phyloP scores from a whole-genome alignment of 2,797 vertebrate species.

The Brachymystax lenok region DNA sequence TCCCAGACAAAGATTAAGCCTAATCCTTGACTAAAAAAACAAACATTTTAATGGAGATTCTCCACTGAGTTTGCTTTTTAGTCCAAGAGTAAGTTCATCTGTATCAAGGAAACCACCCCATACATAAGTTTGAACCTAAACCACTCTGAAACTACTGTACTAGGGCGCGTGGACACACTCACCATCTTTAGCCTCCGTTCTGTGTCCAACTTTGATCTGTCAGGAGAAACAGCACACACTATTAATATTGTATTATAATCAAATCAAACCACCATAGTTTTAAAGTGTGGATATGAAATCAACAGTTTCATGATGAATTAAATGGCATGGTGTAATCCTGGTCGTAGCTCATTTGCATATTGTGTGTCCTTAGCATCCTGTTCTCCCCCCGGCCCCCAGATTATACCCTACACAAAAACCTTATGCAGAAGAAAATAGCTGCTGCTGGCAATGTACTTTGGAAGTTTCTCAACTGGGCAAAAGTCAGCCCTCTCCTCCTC shows the following conservation, averaged over 20 bases:
- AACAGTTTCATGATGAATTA: not conserved
- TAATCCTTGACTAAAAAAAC: not conserved
- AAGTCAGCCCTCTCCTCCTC: no score
- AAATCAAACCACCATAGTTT: not conserved
- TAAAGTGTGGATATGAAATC: not conserved
- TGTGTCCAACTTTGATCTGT: slow-evolving; percentile 97
- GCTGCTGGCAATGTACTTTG: no score
- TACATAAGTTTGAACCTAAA: not conserved
- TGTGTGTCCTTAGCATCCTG: no score
- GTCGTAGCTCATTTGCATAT: no score
- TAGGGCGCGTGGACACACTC: slow-evolving; percentile 40
- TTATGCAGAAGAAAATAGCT: no score
- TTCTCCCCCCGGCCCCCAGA: no score
- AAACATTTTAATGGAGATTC: not conserved
- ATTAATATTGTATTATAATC: not conserved
- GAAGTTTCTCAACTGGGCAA: no score
- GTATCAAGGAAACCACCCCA: not conserved
- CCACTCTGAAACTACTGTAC: not conserved
- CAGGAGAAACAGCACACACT: slow-evolving; percentile 21
- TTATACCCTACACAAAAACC: no score
- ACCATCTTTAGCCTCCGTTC: slow-evolving; percentile 98
- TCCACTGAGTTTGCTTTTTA: not conserved
- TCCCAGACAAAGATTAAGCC: not conserved
- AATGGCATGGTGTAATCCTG: no score
- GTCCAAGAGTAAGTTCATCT: not conserved